Evolutionary conservation across 2,888 invertebrate species (phyloP), one percentile per base, ranked within the genome.

Genomic region (Zhuqinia jingwanae): DNA sequence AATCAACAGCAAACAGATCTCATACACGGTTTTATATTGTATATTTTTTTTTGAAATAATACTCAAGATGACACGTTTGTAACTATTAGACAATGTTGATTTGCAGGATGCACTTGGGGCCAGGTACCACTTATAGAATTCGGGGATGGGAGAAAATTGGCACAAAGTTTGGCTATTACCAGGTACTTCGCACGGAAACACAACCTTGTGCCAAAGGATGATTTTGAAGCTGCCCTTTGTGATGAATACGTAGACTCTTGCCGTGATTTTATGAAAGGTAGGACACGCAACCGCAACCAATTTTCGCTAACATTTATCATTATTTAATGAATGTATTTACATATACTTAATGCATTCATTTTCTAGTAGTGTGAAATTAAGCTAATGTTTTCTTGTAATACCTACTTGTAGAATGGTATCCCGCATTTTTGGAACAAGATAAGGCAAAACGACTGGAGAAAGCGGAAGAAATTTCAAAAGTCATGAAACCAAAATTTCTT

Each of bases 91-190:
- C 17, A 8, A 6, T 36, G 3, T 53, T 53, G 1, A n/a, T 11
- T 63, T 60, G 5, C 50, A 88, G 88, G 81, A 47, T 68, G 81
- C 56, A 53, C 53, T 1, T 88, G 88, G 88, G 93, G 86, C 11
- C 93, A 90, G 76, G 75, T 91, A n/a, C 92, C 91, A n/a, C 83
- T 91, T 8, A 77, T 91, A 36, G 91, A 92, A 88, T 89, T 91
- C 13, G 30, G 8, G 6, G 91, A 91, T 27, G 91, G 91, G 6
- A 84, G 89, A 75, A 81, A 84, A 8, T 85, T 90, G 11, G 83
- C 89, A 10, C 91, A 91, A 81, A 88, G 90, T 22, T 82, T 90
- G 25, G 91, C 91, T 47, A 91, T 91, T 22, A 89, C 90, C 25
- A 84, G 91, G n/a, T 91, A 90, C 68, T 84, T 92, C 22, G 92